Conservation (phyloP, 2,888 invertebrate genomes). For the Azorinus chamasolen region DNA sequence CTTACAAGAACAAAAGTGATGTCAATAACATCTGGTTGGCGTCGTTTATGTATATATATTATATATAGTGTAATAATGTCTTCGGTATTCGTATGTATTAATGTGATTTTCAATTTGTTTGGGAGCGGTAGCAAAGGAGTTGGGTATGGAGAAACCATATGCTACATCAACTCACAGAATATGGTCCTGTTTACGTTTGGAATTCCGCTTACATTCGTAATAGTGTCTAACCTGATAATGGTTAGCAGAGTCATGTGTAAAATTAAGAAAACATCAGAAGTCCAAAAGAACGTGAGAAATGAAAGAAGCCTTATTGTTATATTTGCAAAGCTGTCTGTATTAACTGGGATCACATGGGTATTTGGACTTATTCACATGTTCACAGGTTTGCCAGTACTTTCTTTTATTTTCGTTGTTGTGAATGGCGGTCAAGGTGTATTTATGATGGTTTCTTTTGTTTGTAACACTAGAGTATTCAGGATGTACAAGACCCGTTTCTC, state of each 20-base stretch:
- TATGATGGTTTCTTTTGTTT: slow-evolving; percentile 46
- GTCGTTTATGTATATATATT: slow-evolving; percentile 18
- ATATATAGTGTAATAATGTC: slow-evolving; percentile 18
- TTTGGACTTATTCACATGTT: slow-evolving; percentile 48
- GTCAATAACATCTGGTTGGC: background rate
- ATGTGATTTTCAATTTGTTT: slow-evolving; percentile 2
- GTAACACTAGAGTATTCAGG: slow-evolving; percentile 32
- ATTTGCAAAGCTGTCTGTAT: slow-evolving; percentile 43
- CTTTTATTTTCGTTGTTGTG: slow-evolving; percentile 41
- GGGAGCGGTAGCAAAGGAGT: background rate
- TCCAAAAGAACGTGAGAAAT: slow-evolving; percentile 19
- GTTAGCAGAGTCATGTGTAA: slow-evolving; percentile 23
- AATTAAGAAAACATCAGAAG: slow-evolving; percentile 7
- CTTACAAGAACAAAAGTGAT: slow-evolving; percentile 21
- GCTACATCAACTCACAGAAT: slow-evolving; percentile 41
- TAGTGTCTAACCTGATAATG: slow-evolving; percentile 38
- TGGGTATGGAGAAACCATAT: slow-evolving; percentile 51
- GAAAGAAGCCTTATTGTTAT: slow-evolving; percentile 32
- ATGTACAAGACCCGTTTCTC: slow-evolving; percentile 2
- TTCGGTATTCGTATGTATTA: slow-evolving; percentile 18
- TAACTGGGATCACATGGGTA: slow-evolving; percentile 50
- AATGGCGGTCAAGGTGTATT: slow-evolving; percentile 53
- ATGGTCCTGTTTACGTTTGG: slow-evolving; percentile 37
- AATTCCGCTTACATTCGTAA: slow-evolving; percentile 35
- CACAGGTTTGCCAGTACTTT: slow-evolving; percentile 24